Evolutionary conservation across 2,797 vertebrate species (phyloP).

Genomic region (Eurystomus glaucurus): DNA sequence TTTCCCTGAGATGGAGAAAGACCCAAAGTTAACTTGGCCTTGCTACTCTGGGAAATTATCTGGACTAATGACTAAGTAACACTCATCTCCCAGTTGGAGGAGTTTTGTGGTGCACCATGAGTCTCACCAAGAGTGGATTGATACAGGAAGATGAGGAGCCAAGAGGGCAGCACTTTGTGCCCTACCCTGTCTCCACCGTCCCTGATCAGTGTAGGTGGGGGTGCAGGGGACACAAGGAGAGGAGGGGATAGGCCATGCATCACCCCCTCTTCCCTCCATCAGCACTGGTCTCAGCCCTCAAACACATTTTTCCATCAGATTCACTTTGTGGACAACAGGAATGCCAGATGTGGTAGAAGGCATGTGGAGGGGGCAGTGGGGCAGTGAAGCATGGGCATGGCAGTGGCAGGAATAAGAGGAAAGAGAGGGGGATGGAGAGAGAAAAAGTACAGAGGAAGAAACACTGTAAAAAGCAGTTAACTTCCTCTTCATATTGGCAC

Average conservation of each 20-base stretch:
- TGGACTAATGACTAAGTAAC: background rate
- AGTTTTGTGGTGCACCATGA: background rate
- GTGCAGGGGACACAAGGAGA: background rate
- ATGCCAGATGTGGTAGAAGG: background rate
- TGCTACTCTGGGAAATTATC: background rate
- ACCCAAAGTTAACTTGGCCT: background rate
- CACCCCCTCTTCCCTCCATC: background rate
- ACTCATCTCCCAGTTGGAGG: background rate
- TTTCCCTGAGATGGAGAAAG: background rate
- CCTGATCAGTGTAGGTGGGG: background rate
- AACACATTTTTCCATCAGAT: background rate
- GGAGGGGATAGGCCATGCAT: background rate
- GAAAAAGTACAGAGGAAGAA: background rate
- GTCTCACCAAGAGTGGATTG: background rate
- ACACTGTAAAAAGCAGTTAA: constrained; percentile 39
- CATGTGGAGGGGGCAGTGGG: background rate
- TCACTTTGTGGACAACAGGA: background rate
- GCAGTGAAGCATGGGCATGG: too few species aligned
- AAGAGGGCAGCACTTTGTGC: background rate
- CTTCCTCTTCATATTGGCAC: constrained; percentile 70
- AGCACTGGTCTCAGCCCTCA: background rate
- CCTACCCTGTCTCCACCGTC: background rate
- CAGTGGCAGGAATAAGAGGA: background rate
- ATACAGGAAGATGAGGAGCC: background rate
- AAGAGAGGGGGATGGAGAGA: background rate